Evolutionary conservation across 2,888 invertebrate species (phyloP), one percentile per base, ranked within the genome.

Genomic region (Dasypolia templi): DNA sequence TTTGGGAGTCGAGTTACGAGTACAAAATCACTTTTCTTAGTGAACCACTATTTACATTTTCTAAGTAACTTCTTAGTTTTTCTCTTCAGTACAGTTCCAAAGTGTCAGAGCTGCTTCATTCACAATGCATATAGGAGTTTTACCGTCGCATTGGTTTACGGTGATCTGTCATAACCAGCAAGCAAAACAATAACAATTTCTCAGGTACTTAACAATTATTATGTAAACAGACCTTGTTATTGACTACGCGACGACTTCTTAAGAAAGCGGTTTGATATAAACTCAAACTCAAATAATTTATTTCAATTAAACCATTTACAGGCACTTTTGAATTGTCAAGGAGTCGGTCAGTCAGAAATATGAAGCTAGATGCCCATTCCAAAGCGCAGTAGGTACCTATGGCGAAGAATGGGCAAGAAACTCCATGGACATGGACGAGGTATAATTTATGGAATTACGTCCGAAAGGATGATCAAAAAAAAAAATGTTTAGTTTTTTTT

Each of bases 1-100:
- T 65, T 58, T 26, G 17, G 26, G 17, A 49, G 3, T 74, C 12
- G 26, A 56, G 17, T 75, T 63, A 76, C n/a, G n/a, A n/a, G n/a
- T n/a, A n/a, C 29, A 49, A 63, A 63, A 64, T 75, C 26, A 58
- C 26, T 74, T 76, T 75, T 75, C 14, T 53, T n/a, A 22, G 29
- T 63, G 46, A 63, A 29, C 46, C 17, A 55, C 39, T 29, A 29
- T 11, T 72, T 22, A 29, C 4, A 58, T 6, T 32, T 42, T 56
- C 32, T 26, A 19, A 75, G 42, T 42, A 49, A 63, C 75, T 63
- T 53, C 1, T n/a, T n/a, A 42, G 7, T 35, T 59, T 12, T 42
- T n/a, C 22, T 19, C 35, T 61, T 59, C 42, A 32, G 22, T 32
- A 19, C 11, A 51, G 49, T 32, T 17, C 17, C 22, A 29, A 4